These are phyloP conservation scores for Trichopria drosophilae DNA, from an alignment of 2,888 invertebrate genomes.

Conservation along the genomic window DNA sequence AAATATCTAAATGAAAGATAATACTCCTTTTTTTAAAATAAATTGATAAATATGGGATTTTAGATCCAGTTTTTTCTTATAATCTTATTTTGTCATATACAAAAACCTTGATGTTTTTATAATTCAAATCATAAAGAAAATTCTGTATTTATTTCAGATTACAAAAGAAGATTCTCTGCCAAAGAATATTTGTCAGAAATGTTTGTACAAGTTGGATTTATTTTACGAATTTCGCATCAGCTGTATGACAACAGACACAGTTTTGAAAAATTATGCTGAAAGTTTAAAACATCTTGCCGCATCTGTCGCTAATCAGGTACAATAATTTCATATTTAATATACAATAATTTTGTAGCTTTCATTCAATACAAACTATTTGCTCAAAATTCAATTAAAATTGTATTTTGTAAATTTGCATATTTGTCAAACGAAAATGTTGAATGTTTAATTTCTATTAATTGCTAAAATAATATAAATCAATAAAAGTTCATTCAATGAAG, in stretches of 20 bases:
- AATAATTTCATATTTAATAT: slow-evolving; percentile 7
- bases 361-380: background rate
- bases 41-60: background rate
- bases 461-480: no score
- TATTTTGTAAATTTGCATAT: background rate
- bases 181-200: slow-evolving; percentile 73
- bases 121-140: background rate
- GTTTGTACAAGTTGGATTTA: slow-evolving; percentile 68
- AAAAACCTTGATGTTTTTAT: background rate
- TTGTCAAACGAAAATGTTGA: no score
- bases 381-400: background rate
- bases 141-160: slow-evolving; percentile 60
- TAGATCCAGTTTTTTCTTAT: slow-evolving; percentile 6
- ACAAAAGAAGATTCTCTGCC: slow-evolving; percentile 73
- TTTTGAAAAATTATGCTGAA: slow-evolving; percentile 70
- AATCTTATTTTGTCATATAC: slow-evolving; percentile 2
- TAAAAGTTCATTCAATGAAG: no score
- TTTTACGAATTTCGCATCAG: slow-evolving; percentile 71
- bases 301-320: slow-evolving; percentile 70
- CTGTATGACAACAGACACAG: slow-evolving; percentile 69
- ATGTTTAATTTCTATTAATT: no score
- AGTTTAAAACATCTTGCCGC: slow-evolving; percentile 70
- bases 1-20: slow-evolving; percentile 1
- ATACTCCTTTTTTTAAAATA: slow-evolving; percentile 3
- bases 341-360: slow-evolving; percentile 5